phyloP scores from a whole-genome alignment of 2,113 vertebrate genomes.

The Caranx ignobilis region DNA sequence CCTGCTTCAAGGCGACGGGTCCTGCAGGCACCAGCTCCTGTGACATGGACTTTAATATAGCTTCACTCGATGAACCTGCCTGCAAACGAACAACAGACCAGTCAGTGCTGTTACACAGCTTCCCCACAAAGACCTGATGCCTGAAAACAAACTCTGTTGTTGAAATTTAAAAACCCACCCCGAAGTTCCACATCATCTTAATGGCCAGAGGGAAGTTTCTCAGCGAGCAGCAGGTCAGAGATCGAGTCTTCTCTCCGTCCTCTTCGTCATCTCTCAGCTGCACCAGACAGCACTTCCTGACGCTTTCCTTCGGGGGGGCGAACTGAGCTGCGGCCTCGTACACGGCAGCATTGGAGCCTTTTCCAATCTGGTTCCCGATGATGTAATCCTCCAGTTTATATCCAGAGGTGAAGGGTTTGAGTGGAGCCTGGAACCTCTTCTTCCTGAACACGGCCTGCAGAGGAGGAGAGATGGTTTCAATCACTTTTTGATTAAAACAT shows the following conservation, averaged over 20 bases:
- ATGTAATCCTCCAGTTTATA: constrained; percentile 92
- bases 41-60: constrained; percentile 90
- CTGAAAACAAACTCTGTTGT: not conserved
- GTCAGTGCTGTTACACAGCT: not conserved
- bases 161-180: constrained; percentile 67
- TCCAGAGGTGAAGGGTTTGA: constrained; percentile 83
- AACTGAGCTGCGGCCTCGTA: constrained; percentile 87
- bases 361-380: constrained; percentile 90
- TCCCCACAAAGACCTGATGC: not conserved
- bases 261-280: constrained; percentile 48
- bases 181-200: constrained; percentile 89
- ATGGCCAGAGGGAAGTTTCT: constrained; percentile 80
- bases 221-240: constrained; percentile 59
- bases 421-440: constrained; percentile 81
- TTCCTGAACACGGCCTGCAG: constrained; percentile 88
- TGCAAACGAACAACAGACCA: constrained; percentile 68
- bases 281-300: constrained; percentile 13
- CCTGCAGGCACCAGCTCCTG: constrained; percentile 91
- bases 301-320: not conserved
- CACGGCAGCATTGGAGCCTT: constrained; percentile 91
- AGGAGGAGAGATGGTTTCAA: not conserved
- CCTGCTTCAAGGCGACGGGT: constrained; percentile 82
- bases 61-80: constrained; percentile 91
- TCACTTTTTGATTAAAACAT: too few species aligned
- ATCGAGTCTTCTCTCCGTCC: not conserved